phyloP scores from a whole-genome alignment of 2,113 vertebrate species.

The Ariopsis seemanni region DNA sequence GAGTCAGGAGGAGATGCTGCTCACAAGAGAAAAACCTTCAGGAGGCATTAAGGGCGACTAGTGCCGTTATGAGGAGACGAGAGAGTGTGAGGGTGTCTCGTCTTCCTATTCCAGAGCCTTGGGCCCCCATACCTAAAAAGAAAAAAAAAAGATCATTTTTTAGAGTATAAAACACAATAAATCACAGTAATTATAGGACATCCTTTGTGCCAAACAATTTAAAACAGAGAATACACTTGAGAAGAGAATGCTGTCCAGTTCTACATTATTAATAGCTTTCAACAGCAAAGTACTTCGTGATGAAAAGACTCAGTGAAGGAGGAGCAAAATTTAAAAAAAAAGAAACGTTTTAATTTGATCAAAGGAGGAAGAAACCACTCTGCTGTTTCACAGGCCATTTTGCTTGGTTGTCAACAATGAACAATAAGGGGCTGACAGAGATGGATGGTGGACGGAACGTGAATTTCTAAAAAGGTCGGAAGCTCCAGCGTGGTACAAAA shows the following conservation, averaged over 20 bases:
- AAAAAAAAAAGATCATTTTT: slow-evolving; percentile 32
- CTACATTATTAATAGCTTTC: slow-evolving; percentile 64
- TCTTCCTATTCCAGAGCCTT: slow-evolving; percentile 75
- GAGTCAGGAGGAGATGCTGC: background rate
- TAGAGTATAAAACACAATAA: slow-evolving; percentile 34
- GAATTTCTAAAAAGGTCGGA: slow-evolving; percentile 71
- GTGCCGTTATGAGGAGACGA: slow-evolving; percentile 66
- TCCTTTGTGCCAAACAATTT: slow-evolving; percentile 51
- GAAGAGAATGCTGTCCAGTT: slow-evolving; percentile 40
- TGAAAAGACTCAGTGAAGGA: slow-evolving; percentile 55
- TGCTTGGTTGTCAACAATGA: slow-evolving; percentile 69
- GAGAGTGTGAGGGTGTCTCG: slow-evolving; percentile 57
- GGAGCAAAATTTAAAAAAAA: background rate
- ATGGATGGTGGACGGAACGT: slow-evolving; percentile 62
- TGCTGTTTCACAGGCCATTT: slow-evolving; percentile 69
- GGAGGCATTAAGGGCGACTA: slow-evolving; percentile 59
- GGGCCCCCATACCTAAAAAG: slow-evolving; percentile 84
- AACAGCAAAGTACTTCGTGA: slow-evolving; percentile 54
- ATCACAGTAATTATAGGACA: slow-evolving; percentile 18
- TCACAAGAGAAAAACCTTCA: slow-evolving; percentile 54
- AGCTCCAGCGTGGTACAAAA: slow-evolving; percentile 47
- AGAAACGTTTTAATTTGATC: slow-evolving; percentile 52
- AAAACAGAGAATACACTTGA: slow-evolving; percentile 23
- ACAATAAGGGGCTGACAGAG: slow-evolving; percentile 74
- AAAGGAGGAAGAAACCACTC: slow-evolving; percentile 15